A percentile compares a stretch with the other conserved stretches of the same genome.
Evolutionary conservation across 2,113 vertebrate species (phyloP).

Genomic region (Perognathus longimembris): DNA sequence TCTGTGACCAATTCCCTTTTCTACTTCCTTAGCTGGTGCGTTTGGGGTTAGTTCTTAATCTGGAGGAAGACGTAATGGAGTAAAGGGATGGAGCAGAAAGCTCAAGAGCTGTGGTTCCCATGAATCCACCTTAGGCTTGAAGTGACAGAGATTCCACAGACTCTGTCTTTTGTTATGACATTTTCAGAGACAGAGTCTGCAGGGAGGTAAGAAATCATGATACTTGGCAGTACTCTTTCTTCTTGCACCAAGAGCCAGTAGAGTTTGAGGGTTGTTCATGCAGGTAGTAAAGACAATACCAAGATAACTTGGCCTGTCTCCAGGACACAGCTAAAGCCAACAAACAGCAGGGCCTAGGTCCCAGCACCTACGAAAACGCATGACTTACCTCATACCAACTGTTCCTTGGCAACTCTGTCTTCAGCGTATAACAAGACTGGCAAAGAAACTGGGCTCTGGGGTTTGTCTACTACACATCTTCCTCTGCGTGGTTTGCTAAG

Average conservation of each 20-base stretch:
- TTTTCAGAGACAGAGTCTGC: slow-evolving; percentile 33
- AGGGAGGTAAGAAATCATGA: not conserved
- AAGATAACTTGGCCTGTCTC: not conserved
- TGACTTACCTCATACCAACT: not conserved
- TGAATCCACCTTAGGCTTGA: not conserved
- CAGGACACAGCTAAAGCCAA: not conserved
- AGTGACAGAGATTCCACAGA: not conserved
- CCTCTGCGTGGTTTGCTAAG: not conserved
- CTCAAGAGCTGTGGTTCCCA: not conserved
- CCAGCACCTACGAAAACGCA: not conserved
- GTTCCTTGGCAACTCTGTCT: not conserved
- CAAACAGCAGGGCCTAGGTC: not conserved
- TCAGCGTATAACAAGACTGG: not conserved
- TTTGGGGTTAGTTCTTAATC: not conserved
- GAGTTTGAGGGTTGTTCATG: not conserved
- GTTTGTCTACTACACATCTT: not conserved
- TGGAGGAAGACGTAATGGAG: not conserved
- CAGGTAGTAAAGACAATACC: not conserved
- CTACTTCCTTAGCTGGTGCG: not conserved
- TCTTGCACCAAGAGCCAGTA: not conserved
- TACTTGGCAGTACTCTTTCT: not conserved
- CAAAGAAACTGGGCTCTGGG: not conserved
- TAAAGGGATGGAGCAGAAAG: not conserved
- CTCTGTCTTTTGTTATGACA: not conserved
- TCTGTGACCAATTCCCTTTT: not conserved